A percentile compares a stretch with the other conserved stretches of the same genome.
These are phyloP conservation scores for Pterophyllum scalare DNA, from an alignment of 2,113 vertebrate species.

Conservation along the genomic window DNA sequence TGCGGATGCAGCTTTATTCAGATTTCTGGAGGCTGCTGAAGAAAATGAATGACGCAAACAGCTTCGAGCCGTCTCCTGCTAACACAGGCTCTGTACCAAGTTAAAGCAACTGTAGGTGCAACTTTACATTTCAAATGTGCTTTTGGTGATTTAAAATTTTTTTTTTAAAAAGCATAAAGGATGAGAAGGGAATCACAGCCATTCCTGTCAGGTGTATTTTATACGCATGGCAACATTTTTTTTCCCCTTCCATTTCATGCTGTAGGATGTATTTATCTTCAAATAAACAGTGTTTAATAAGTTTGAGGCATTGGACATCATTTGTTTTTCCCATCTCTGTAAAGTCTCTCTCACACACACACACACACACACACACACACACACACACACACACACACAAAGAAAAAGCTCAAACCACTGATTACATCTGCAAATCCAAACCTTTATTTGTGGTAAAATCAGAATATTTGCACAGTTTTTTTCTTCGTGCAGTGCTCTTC, in stretches of 20 bases:
- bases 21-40: neutral
- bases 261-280: neutral
- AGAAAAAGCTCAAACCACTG: neutral
- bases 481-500: slow-evolving; percentile 92
- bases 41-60: fast-evolving
- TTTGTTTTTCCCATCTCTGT: neutral
- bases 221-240: fast-evolving
- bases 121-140: neutral
- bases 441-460: slow-evolving; percentile 98
- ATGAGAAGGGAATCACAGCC: neutral
- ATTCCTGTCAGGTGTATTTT: neutral
- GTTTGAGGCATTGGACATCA: fast-evolving
- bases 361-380: neutral
- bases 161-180: neutral
- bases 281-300: slow-evolving; percentile 33
- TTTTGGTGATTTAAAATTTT: neutral
- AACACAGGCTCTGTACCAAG: neutral
- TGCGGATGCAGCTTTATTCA: neutral
- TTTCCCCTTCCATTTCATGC: neutral
- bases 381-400: neutral
- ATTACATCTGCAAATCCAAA: slow-evolving; percentile 81
- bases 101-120: fast-evolving
- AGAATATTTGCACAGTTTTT: slow-evolving; percentile 90
- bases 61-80: fast-evolving
- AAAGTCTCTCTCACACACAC: neutral